A percentile compares a stretch with the other conserved stretches of the same genome.
Evolutionary conservation across 2,888 invertebrate species (phyloP).

Genomic region (Eilema sororculum): DNA sequence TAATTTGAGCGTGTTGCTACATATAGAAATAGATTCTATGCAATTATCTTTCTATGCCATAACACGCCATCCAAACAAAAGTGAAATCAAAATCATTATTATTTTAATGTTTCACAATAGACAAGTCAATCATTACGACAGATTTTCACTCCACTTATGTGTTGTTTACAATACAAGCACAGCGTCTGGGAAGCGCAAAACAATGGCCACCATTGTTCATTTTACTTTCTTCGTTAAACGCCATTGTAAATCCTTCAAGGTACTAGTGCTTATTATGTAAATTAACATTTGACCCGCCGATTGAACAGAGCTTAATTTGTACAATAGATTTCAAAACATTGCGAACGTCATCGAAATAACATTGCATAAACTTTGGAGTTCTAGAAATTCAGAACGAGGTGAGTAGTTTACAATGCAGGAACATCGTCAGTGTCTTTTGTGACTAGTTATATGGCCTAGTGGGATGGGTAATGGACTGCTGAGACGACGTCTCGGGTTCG

Average conservation of each 20-base stretch:
- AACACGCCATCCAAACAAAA: background rate
- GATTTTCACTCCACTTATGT: slow-evolving; percentile 43
- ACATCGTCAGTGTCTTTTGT: no score
- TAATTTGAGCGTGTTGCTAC: no score
- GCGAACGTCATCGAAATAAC: no score
- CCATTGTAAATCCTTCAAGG: slow-evolving; percentile 17
- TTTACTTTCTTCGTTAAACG: slow-evolving; percentile 16
- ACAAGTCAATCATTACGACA: slow-evolving; percentile 26
- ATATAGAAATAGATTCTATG: no score
- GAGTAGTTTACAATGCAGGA: no score
- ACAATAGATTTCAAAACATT: no score
- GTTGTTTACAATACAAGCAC: slow-evolving; percentile 39
- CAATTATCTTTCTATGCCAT: no score
- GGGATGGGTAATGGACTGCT: no score
- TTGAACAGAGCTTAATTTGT: background rate
- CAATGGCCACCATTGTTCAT: slow-evolving; percentile 39
- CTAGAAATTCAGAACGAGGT: no score
- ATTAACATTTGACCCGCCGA: background rate
- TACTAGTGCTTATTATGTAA: slow-evolving; percentile 1
- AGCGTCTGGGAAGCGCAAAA: slow-evolving; percentile 33
- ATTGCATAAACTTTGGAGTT: no score
- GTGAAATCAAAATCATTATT: background rate
- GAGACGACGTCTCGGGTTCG: no score
- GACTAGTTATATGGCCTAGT: no score
- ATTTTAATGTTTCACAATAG: slow-evolving; percentile 27